Percentiles rank a stretch among this genome's conserved stretches.
Evolutionary conservation across 2,797 vertebrate genomes (phyloP).

Genomic region (Etheostoma perlongum): DNA sequence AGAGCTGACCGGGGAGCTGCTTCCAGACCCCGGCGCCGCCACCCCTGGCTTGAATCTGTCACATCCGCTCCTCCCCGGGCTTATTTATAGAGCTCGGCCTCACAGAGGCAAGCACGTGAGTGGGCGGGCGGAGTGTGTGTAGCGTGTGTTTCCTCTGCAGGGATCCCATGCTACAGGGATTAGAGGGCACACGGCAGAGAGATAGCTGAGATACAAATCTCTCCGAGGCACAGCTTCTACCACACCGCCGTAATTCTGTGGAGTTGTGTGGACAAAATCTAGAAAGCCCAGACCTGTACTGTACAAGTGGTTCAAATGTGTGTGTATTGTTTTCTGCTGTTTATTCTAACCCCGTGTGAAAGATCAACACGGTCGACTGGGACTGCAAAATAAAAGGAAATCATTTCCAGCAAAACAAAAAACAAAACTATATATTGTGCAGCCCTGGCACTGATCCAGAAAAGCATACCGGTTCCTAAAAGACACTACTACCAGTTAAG

Average conservation of each 20-base stretch:
- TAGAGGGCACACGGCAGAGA: slow-evolving; percentile 36
- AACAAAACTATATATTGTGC: no score
- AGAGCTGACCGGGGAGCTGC: slow-evolving; percentile 44
- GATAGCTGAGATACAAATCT: slow-evolving; percentile 55
- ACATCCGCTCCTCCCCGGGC: slow-evolving; percentile 46
- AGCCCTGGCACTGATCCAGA: neutral
- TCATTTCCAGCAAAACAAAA: no score
- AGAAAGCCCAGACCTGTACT: neutral
- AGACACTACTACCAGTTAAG: neutral
- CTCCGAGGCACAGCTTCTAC: slow-evolving; percentile 19
- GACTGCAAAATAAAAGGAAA: no score
- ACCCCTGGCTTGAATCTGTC: slow-evolving; percentile 60
- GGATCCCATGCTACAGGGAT: slow-evolving; percentile 64
- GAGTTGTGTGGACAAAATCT: neutral
- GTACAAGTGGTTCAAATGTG: neutral
- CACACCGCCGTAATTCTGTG: neutral
- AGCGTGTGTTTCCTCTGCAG: slow-evolving; percentile 50
- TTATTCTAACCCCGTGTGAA: neutral
- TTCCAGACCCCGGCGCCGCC: slow-evolving; percentile 19
- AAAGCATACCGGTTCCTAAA: neutral
- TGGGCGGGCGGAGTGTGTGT: slow-evolving; percentile 6
- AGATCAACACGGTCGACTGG: no score
- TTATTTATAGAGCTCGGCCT: slow-evolving; percentile 73
- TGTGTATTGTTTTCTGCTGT: neutral
- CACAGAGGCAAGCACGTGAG: slow-evolving; percentile 54